These are phyloP conservation scores for Emydura subglobosa DNA, from an alignment of 2,113 vertebrate species.

Conservation along the genomic window DNA sequence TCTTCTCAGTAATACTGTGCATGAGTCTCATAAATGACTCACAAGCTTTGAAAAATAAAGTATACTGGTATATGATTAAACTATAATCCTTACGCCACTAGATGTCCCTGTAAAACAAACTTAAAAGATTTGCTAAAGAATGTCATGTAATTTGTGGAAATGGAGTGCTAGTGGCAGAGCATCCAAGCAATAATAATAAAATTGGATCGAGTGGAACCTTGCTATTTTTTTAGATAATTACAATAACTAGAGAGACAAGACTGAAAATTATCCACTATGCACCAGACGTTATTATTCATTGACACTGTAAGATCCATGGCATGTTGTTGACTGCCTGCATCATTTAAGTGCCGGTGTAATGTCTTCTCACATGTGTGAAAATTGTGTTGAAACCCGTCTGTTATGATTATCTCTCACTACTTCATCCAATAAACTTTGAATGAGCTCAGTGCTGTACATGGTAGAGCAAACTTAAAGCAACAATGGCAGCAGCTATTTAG, in stretches of 20 bases:
- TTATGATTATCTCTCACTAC: background rate
- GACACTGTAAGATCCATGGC: background rate
- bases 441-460: background rate
- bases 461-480: background rate
- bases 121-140: fast-evolving
- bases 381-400: background rate
- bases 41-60: fast-evolving
- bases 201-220: background rate
- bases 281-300: background rate
- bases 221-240: background rate
- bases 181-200: background rate
- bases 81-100: conserved; percentile 20
- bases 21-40: background rate
- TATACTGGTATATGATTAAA: fast-evolving
- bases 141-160: fast-evolving
- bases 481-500: background rate
- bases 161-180: background rate
- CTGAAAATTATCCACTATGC: background rate
- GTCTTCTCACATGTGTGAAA: background rate
- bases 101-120: conserved; percentile 70
- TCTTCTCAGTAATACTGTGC: background rate
- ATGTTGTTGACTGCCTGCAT: background rate
- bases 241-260: background rate
- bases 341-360: background rate
- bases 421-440: conserved; percentile 8